Evolutionary conservation across 2,113 vertebrate genomes (phyloP).

Genomic region (Pholis gunnellus): DNA sequence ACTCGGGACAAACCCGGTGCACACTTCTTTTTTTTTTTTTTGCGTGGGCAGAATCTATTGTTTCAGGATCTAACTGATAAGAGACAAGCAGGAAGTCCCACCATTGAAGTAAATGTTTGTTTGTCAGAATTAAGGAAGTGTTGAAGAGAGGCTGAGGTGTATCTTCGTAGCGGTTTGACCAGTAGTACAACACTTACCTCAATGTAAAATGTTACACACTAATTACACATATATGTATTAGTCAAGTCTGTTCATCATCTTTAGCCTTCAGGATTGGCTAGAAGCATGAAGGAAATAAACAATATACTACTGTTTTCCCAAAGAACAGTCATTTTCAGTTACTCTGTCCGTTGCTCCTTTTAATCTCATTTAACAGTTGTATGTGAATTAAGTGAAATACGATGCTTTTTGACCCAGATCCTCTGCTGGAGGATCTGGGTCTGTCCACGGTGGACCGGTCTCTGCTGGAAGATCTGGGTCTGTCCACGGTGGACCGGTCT

Average conservation of each 20-base stretch:
- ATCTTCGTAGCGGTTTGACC: constrained; percentile 26
- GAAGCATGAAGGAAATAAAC: neutral
- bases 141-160: constrained; percentile 34
- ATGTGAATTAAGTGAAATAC: neutral
- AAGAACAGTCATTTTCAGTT: neutral
- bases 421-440: too few species aligned
- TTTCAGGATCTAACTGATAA: constrained; percentile 83
- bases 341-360: neutral
- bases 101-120: constrained; percentile 76
- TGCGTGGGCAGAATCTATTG: constrained; percentile 77
- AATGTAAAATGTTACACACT: neutral
- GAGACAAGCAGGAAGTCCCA: constrained; percentile 83
- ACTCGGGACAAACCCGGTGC: constrained; percentile 7
- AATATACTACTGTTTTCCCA: neutral
- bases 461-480: too few species aligned
- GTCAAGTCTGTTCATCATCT: neutral
- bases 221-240: neutral
- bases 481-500: too few species aligned
- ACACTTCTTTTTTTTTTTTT: neutral
- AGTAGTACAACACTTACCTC: neutral
- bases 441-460: too few species aligned
- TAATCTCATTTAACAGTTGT: too few species aligned
- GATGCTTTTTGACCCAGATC: neutral
- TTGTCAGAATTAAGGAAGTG: constrained; percentile 58
- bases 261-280: too few species aligned